Conservation (phyloP, 1,140 invertebrate species). For the Ceratoteleas bidentatus region DNA sequence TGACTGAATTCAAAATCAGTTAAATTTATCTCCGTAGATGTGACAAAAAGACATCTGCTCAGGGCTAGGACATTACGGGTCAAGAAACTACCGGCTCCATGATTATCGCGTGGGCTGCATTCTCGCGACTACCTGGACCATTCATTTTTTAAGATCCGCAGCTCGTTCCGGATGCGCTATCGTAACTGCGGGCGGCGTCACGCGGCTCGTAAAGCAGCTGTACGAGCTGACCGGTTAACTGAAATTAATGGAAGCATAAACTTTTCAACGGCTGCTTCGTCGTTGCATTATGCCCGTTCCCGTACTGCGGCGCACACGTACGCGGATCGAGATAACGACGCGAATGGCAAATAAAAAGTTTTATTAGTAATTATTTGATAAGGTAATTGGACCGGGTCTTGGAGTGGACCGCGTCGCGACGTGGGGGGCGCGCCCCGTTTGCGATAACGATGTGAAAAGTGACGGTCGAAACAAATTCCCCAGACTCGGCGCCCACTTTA, state of each 20-base stretch:
- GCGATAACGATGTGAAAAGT: constrained; percentile 22
- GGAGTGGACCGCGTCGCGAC: neutral
- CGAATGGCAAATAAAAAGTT: constrained; percentile 42
- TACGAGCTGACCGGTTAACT: constrained; percentile 70
- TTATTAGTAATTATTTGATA: constrained; percentile 55
- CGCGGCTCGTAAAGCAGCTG: constrained; percentile 71
- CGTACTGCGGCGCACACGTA: constrained; percentile 11
- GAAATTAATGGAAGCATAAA: constrained; percentile 76
- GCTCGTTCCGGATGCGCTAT: constrained; percentile 40
- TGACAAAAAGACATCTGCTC: no score
- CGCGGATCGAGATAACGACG: constrained; percentile 39
- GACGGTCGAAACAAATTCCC: neutral
- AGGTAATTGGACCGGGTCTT: constrained; percentile 40
- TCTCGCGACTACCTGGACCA: constrained; percentile 30
- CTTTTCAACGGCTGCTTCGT: constrained; percentile 71
- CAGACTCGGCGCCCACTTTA: no score
- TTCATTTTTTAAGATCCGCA: constrained; percentile 46
- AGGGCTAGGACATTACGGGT: constrained; percentile 13
- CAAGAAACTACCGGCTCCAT: constrained; percentile 26
- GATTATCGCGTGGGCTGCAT: constrained; percentile 24
- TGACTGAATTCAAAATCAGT: no score
- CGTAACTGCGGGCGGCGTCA: constrained; percentile 52
- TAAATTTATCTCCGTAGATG: no score
- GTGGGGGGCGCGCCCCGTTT: neutral
- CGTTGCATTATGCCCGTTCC: constrained; percentile 43